Percentiles rank a stretch among this genome's conserved stretches.
Evolutionary conservation across 2,797 vertebrate species (phyloP).

Genomic region (Uromys caudimaculatus): DNA sequence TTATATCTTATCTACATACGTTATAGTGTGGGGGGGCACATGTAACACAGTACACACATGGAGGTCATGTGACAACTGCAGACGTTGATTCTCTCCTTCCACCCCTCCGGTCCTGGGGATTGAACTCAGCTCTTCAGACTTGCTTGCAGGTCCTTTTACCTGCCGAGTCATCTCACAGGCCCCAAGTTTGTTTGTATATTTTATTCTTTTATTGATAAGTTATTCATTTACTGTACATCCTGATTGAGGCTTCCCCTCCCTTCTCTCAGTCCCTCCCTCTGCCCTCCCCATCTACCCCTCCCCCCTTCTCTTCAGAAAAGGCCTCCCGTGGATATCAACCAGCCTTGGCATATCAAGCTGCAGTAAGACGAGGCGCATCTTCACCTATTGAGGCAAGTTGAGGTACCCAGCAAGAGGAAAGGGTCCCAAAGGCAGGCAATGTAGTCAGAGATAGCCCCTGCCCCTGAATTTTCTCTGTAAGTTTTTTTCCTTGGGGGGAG

Average conservation of each 20-base stretch:
- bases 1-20: too few relatives aligned
- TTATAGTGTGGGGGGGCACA: not conserved
- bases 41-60: fast-evolving
- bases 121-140: not conserved
- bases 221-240: not conserved
- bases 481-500: not conserved
- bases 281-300: not conserved
- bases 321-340: not conserved
- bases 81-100: not conserved
- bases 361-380: not conserved
- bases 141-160: too few relatives aligned
- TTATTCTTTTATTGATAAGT: not conserved
- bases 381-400: not conserved
- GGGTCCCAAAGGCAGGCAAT: too few relatives aligned
- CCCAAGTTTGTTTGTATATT: not conserved
- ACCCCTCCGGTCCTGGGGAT: not conserved
- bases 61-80: not conserved
- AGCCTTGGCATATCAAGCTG: not conserved
- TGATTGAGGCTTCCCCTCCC: not conserved
- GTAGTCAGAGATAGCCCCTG: too few relatives aligned
- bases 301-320: not conserved
- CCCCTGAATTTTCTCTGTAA: not conserved
- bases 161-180: too few relatives aligned
- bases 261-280: not conserved
- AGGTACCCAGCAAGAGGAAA: not conserved